A percentile compares a stretch with the other conserved stretches of the same genome.
Conservation (phyloP, 2,113 vertebrate species). For the Sander lucioperca region DNA sequence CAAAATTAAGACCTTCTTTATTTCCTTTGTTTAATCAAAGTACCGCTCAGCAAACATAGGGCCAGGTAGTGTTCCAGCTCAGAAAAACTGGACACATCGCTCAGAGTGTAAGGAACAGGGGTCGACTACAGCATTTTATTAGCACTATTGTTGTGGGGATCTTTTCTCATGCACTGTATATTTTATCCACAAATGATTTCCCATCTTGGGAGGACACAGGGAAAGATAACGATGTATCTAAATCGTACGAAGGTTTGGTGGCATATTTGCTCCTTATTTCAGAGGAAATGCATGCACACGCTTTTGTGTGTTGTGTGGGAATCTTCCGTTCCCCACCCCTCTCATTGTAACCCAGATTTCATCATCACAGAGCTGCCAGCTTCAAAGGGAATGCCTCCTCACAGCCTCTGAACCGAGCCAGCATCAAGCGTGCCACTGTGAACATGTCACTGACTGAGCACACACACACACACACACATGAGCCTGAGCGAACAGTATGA, state of each 20-base stretch:
- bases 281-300: not conserved
- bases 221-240: not conserved
- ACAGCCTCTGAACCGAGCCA: constrained; percentile 39
- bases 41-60: not conserved
- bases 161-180: not conserved
- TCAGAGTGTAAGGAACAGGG: not conserved
- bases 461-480: too few species aligned
- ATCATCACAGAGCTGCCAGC: constrained; percentile 51
- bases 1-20: not conserved
- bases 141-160: not conserved
- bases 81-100: not conserved
- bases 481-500: constrained; percentile 18
- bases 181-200: not conserved
- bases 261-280: not conserved
- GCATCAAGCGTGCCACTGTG: constrained; percentile 8
- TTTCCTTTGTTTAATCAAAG: not conserved
- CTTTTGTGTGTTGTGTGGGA: constrained; percentile 13
- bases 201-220: not conserved
- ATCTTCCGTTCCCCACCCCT: constrained; percentile 25
- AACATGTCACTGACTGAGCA: constrained; percentile 40
- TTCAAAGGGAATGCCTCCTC: constrained; percentile 74
- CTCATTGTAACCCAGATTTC: constrained; percentile 64
- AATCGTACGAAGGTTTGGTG: constrained; percentile 4
- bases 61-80: not conserved
- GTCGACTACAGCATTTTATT: too few species aligned